Base-by-base conservation (phyloP, 1,140 invertebrate species). In the Drosophila willistoni region DNA sequence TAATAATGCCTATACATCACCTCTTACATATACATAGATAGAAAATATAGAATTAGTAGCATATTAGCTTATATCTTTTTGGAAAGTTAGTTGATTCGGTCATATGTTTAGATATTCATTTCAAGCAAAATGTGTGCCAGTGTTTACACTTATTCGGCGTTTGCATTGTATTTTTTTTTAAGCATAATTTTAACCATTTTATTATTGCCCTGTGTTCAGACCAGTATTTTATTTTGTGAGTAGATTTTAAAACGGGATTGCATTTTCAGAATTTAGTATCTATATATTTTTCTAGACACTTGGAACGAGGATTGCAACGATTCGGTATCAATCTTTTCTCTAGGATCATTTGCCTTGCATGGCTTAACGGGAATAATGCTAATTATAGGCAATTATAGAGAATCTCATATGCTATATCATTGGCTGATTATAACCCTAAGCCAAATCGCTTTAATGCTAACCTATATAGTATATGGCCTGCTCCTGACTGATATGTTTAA, bases 331-430 rank as follows among this genome's bases (percentile, higher is more conserved):
- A 12, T 0, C 1, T 3, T 17, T 3, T 5, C 14, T 59, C 1
- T 59, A 6, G 4, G 0, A 5, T 10, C 5, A 3, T 59, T 19
- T 59, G 33, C 7, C 29, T 19, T 36, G 14, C 13, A 39, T 17
- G 56, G 25, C 14, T 19, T 33, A 6, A 59, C 29, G n/a, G 56
- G 56, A n/a, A 7, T 59, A 33, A 17, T 59, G 56, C 13, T 59
- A 1, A 14, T 59, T 10, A 1, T 59, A 6, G 56, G 25, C 7
- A 59, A 59, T 17, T 59, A 36, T 14, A 59, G 34, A 9, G 56
- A 36, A 59, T 36, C 12, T 19, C 33, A 59, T 36, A 17, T 59
- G 34, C 13, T 59, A 6, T 36, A 36, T 14, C 29, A 59, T 36
- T 59, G 56, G 56, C 14, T 59, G 33, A 17, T 33, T 14, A 36